A percentile compares a stretch with the other conserved stretches of the same genome.
These are phyloP conservation scores for Formicarius rufipectus DNA, from an alignment of 2,113 vertebrate genomes.

Conservation along the genomic window DNA sequence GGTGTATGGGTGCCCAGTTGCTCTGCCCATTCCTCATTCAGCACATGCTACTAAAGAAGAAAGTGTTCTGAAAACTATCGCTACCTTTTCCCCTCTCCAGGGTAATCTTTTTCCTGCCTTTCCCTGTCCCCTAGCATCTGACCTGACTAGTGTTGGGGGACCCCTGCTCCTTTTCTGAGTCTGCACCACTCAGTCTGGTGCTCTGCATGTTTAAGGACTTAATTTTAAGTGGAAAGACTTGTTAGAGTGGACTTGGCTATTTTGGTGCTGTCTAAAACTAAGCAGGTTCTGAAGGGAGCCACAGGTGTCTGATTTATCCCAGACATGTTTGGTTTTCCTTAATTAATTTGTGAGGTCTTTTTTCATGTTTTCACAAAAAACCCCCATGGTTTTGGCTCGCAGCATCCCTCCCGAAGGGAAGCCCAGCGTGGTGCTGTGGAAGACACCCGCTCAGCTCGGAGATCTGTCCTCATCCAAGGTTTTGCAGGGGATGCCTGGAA, in stretches of 20 bases:
- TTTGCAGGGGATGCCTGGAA: slow-evolving; percentile 29
- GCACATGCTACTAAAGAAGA: accelerated
- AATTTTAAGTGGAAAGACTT: not conserved
- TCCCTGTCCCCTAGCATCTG: not conserved
- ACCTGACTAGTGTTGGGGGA: accelerated
- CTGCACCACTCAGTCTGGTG: not conserved
- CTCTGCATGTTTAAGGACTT: not conserved
- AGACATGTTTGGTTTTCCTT: not conserved
- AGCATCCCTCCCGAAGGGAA: not conserved
- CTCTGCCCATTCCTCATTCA: not conserved
- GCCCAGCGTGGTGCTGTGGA: not conserved
- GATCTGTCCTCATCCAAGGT: slow-evolving; percentile 26
- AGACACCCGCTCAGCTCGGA: slow-evolving; percentile 27
- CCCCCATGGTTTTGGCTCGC: not conserved
- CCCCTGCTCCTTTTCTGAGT: not conserved
- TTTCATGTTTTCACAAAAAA: not conserved
- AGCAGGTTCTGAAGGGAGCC: not conserved
- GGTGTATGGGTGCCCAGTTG: accelerated
- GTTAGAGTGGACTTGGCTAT: not conserved
- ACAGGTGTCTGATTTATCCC: not conserved
- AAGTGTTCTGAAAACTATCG: not conserved
- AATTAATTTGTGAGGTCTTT: not conserved
- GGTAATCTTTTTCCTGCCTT: not conserved
- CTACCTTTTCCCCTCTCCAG: not conserved
- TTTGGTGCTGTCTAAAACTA: not conserved